A percentile compares a stretch with the other conserved stretches of the same genome.
Evolutionary conservation across 2,888 invertebrate species (phyloP).

Genomic region (Hecatera dysodea): DNA sequence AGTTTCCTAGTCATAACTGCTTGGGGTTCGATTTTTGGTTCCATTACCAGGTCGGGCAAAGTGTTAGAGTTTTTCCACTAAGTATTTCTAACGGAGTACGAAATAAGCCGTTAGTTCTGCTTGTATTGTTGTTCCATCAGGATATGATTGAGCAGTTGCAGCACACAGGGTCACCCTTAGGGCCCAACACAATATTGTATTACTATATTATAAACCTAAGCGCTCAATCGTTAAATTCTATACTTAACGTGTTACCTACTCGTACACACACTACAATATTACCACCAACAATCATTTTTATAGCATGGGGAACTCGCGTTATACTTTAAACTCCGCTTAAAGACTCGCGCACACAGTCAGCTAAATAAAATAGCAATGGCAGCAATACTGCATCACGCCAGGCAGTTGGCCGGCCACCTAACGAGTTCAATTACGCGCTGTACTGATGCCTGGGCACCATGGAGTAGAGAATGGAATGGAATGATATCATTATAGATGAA

Average conservation of each 20-base stretch:
- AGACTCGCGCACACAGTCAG: constrained; percentile 32
- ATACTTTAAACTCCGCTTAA: constrained; percentile 52
- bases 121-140: too few species aligned
- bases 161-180: too few species aligned
- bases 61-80: too few species aligned
- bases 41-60: too few species aligned
- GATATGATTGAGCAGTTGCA: too few species aligned
- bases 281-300: neutral
- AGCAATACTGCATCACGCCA: constrained; percentile 42
- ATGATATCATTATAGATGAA: neutral
- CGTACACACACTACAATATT: neutral
- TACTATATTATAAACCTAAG: neutral
- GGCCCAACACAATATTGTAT: neutral
- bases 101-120: too few species aligned
- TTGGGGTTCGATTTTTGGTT: too few species aligned
- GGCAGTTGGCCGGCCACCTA: constrained; percentile 53
- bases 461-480: constrained; percentile 34
- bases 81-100: too few species aligned
- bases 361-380: constrained; percentile 55
- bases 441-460: constrained; percentile 39
- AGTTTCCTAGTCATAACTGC: too few species aligned
- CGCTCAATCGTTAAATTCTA: neutral
- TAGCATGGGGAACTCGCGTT: neutral
- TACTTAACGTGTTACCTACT: neutral
- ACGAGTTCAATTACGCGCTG: constrained; percentile 62